phyloP scores from a whole-genome alignment of 1,140 invertebrate genomes.

The Ridgeia piscesae region DNA sequence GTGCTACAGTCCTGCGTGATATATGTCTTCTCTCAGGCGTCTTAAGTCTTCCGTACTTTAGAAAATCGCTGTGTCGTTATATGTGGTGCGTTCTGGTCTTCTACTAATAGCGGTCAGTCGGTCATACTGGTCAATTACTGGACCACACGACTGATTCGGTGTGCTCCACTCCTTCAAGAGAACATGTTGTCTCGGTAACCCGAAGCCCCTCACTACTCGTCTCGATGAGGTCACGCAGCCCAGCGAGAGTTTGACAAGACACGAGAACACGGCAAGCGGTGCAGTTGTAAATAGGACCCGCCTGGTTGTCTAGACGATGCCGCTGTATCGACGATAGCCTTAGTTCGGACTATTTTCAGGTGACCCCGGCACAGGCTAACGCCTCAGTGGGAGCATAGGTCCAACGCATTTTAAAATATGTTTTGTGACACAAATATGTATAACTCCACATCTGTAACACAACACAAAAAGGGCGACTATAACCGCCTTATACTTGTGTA shows the following conservation, averaged over 20 bases:
- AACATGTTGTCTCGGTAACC: neutral
- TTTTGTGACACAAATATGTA: no score
- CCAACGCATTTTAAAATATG: no score
- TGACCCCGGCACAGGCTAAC: no score
- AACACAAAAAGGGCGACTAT: no score
- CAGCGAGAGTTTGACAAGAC: no score
- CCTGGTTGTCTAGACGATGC: neutral
- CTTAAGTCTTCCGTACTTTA: neutral
- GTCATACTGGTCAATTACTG: neutral
- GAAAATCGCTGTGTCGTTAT: neutral
- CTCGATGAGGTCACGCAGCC: no score
- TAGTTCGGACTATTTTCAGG: neutral
- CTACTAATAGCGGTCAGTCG: neutral
- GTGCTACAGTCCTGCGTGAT: no score
- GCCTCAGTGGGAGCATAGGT: no score
- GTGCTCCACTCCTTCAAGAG: neutral
- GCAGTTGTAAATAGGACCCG: neutral
- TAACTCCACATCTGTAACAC: no score
- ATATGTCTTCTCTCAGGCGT: neutral
- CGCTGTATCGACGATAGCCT: neutral
- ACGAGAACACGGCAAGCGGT: neutral
- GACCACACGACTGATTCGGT: neutral
- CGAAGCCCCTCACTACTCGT: no score
- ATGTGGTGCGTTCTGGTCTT: neutral
- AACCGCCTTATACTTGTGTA: no score